phyloP scores from a whole-genome alignment of 2,797 vertebrate genomes.

The Oreonectes daqikongensis region DNA sequence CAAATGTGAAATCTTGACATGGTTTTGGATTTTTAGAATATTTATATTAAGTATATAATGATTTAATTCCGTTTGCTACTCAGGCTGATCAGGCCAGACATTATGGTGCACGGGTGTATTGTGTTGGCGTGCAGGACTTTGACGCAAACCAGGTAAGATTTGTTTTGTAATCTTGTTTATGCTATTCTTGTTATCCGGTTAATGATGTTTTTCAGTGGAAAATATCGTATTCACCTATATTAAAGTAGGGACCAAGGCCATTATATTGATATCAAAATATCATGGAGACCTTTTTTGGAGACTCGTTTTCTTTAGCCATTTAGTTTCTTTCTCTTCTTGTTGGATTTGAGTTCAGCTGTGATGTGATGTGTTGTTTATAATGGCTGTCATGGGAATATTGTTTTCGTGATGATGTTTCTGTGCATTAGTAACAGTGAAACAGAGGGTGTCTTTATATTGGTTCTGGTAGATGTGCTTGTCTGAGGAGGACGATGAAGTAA shows the following conservation, averaged over 20 bases:
- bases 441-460: constrained; percentile 19
- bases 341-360: too few species aligned
- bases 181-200: not conserved
- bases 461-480: constrained; percentile 25
- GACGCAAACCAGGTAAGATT: constrained; percentile 85
- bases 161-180: not conserved
- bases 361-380: not conserved
- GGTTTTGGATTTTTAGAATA: not conserved
- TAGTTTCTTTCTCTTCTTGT: too few species aligned
- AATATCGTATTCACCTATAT: too few species aligned
- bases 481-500: constrained; percentile 67
- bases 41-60: not conserved
- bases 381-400: constrained; percentile 10
- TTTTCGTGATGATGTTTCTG: constrained; percentile 1
- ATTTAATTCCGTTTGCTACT: not conserved
- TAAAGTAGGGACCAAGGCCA: too few species aligned
- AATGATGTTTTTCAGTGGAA: not conserved
- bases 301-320: too few species aligned
- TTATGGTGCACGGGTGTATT: constrained; percentile 91
- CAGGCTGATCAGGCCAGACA: constrained; percentile 84
- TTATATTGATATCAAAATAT: too few species aligned
- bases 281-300: too few species aligned
- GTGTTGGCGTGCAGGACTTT: constrained; percentile 93
- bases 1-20: not conserved
- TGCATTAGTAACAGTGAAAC: constrained; percentile 17